phyloP scores from a whole-genome alignment of 2,113 vertebrate species.

The Tragelaphus strepsiceros region DNA sequence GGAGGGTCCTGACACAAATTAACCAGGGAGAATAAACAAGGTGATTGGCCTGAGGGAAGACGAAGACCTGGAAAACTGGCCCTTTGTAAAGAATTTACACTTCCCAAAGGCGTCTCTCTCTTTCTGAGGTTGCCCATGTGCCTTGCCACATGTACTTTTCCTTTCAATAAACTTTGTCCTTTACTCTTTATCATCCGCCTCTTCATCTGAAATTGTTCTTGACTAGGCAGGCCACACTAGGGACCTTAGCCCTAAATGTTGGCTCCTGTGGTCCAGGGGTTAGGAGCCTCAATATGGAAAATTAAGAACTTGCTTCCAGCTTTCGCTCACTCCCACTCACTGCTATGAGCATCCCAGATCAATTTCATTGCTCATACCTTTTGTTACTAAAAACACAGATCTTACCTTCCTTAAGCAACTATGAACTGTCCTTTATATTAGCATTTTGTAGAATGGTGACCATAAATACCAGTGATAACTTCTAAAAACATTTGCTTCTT shows the following conservation, averaged over 20 bases:
- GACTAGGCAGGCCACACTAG: neutral
- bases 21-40: neutral
- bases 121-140: neutral
- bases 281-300: neutral
- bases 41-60: neutral
- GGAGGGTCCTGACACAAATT: neutral
- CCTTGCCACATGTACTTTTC: neutral
- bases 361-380: neutral
- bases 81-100: neutral
- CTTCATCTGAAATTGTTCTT: neutral
- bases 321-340: rapidly evolving
- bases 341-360: neutral
- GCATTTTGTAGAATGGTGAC: neutral
- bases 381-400: neutral
- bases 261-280: neutral
- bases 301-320: neutral
- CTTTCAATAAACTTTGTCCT: neutral
- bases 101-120: neutral
- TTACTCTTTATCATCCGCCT: neutral
- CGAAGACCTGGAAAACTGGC: neutral
- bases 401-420: neutral
- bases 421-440: neutral
- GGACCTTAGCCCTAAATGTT: neutral
- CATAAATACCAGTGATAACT: neutral
- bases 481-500: neutral